Evolutionary conservation across 2,888 invertebrate species (phyloP).

Genomic region (Spodoptera picta): DNA sequence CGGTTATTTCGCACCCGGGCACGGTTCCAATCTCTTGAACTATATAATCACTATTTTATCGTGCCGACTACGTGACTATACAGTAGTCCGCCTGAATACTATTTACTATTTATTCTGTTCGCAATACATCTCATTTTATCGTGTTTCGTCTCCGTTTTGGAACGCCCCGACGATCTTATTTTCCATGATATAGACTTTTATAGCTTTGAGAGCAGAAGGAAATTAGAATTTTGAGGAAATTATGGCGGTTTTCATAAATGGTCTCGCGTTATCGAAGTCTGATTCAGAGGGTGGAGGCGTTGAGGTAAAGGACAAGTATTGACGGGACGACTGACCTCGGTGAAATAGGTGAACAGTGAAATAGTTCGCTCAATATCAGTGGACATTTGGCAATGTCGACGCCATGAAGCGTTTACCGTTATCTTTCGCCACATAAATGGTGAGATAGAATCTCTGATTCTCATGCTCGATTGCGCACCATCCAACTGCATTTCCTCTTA

Average conservation of each 20-base stretch:
- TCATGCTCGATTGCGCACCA: constrained; percentile 46
- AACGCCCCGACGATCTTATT: constrained; percentile 62
- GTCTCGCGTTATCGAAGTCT: constrained; percentile 6
- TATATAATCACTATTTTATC: constrained; percentile 74
- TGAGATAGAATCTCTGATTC: constrained; percentile 56
- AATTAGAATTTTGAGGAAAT: constrained; percentile 39
- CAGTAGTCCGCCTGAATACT: constrained; percentile 53
- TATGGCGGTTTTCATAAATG: constrained; percentile 17
- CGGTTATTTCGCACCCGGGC: constrained; percentile 61
- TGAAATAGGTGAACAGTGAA: constrained; percentile 50
- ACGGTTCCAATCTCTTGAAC: constrained; percentile 70
- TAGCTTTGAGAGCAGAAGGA: constrained; percentile 37
- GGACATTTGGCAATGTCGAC: constrained; percentile 33
- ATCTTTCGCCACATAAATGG: constrained; percentile 61
- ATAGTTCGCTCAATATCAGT: constrained; percentile 46
- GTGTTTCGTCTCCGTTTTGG: constrained; percentile 38
- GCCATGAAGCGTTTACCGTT: constrained; percentile 39
- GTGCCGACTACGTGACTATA: constrained; percentile 56
- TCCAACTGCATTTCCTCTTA: constrained; percentile 75
- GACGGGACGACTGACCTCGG: constrained; percentile 22
- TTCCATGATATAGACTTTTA: constrained; percentile 49
- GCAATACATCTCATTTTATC: constrained; percentile 64
- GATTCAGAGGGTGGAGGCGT: constrained; percentile 4
- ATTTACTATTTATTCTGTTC: constrained; percentile 50
- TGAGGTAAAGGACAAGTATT: constrained; percentile 23